phyloP scores from a whole-genome alignment of 2,113 vertebrate genomes.

The Pluvialis apricaria region DNA sequence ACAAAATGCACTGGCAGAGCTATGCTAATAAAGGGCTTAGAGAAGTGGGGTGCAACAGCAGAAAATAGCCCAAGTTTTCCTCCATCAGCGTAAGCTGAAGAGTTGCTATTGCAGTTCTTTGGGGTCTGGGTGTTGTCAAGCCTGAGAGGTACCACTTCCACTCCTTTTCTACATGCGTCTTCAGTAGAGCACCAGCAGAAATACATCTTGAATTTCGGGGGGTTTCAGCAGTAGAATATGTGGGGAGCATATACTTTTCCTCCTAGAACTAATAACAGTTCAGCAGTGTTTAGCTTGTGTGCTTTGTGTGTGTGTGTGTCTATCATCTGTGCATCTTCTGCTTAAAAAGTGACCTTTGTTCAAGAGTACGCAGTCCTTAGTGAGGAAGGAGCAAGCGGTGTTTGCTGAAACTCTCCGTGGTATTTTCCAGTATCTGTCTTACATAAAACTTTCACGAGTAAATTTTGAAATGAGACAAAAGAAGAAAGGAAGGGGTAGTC shows the following conservation, averaged over 20 bases:
- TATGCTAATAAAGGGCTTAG: neutral
- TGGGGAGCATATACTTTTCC: neutral
- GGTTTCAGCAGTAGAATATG: neutral
- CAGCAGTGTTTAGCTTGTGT: neutral
- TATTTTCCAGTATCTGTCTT: neutral
- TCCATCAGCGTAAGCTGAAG: neutral
- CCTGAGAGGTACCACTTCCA: neutral
- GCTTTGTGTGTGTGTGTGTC: neutral
- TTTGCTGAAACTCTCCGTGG: neutral
- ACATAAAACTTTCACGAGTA: neutral
- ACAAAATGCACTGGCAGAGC: neutral
- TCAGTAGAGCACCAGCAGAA: neutral
- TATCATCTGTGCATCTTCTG: neutral
- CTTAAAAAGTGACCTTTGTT: neutral
- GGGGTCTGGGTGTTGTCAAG: fast-evolving
- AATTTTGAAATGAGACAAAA: neutral
- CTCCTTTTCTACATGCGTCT: fast-evolving
- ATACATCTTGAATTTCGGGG: neutral
- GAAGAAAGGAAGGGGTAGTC: neutral
- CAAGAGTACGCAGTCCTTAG: neutral
- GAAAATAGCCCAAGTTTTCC: neutral
- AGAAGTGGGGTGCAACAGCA: neutral
- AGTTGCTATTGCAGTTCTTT: neutral
- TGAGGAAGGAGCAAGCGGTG: neutral
- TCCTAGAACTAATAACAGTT: neutral